Percentiles rank a stretch among this genome's conserved stretches.
Conservation (phyloP, 2,797 vertebrate species). For the Apodemus agrarius region DNA sequence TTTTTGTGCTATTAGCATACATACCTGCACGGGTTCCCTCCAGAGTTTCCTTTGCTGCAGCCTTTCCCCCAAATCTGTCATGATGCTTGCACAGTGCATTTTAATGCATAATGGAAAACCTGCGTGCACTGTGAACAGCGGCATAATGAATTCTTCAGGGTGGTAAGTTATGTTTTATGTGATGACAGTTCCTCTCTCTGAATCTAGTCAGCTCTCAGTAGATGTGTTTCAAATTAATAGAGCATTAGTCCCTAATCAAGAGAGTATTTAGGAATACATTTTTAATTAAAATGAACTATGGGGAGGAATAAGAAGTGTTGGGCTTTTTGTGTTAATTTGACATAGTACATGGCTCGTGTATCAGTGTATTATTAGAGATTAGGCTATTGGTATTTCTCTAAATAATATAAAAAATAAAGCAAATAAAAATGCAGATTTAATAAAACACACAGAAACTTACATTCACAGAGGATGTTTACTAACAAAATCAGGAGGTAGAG, state of each 20-base stretch:
- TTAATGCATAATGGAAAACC: constrained; percentile 73
- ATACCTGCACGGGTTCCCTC: constrained; percentile 56
- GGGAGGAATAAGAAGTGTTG: constrained; percentile 83
- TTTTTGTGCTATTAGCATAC: constrained; percentile 78
- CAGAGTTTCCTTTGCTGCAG: constrained; percentile 69
- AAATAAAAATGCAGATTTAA: constrained; percentile 58
- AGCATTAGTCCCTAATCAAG: constrained; percentile 85
- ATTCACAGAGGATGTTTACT: constrained; percentile 17
- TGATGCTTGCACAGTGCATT: constrained; percentile 73
- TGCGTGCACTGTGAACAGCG: constrained; percentile 65
- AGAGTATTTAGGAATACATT: constrained; percentile 82
- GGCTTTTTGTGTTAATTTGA: constrained; percentile 77
- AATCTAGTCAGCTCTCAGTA: constrained; percentile 78
- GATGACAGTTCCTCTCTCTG: constrained; percentile 81
- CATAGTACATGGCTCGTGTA: constrained; percentile 72
- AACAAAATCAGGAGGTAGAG: constrained; percentile 23
- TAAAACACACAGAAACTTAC: not conserved
- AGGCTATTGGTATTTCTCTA: constrained; percentile 76
- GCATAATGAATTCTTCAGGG: constrained; percentile 73
- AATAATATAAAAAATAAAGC: constrained; percentile 58
- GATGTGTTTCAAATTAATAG: constrained; percentile 84
- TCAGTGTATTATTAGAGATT: constrained; percentile 62
- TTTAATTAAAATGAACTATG: constrained; percentile 85
- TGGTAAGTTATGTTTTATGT: constrained; percentile 80
- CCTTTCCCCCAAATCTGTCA: constrained; percentile 65